Conservation (phyloP, 1,140 invertebrate genomes). For the Sminthurides bifidus region DNA sequence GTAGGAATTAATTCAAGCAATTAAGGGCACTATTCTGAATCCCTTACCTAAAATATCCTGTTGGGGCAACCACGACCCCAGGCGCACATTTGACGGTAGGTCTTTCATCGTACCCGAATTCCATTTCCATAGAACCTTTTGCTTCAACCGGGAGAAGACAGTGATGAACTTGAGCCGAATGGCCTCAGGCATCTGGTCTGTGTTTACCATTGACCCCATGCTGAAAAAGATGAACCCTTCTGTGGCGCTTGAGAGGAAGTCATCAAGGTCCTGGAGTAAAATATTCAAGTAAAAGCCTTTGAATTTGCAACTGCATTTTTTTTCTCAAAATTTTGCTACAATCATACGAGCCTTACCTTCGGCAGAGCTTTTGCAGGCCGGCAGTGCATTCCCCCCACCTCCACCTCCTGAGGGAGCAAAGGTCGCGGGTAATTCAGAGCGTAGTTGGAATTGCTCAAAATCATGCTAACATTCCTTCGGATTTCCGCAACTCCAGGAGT, state of each 20-base stretch:
- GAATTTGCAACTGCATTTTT: background rate
- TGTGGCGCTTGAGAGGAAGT: background rate
- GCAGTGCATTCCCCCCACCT: conserved; percentile 43
- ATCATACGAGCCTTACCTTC: background rate
- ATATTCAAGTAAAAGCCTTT: background rate
- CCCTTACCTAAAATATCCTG: conserved; percentile 14
- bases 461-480: conserved; percentile 40
- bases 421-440: conserved; percentile 40
- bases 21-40: no score
- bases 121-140: conserved; percentile 17
- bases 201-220: background rate
- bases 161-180: background rate
- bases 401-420: conserved; percentile 40
- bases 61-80: conserved; percentile 12
- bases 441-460: conserved; percentile 48
- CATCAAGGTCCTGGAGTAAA: background rate
- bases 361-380: no score
- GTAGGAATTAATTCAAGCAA: no score
- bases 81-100: conserved; percentile 11
- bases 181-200: background rate
- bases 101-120: background rate
- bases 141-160: background rate
- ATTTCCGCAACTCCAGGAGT: conserved; percentile 40
- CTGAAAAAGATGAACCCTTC: conserved; percentile 1
- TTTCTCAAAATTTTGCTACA: background rate